These are phyloP conservation scores for Picus viridis DNA, from an alignment of 2,797 vertebrate species.

Conservation along the genomic window DNA sequence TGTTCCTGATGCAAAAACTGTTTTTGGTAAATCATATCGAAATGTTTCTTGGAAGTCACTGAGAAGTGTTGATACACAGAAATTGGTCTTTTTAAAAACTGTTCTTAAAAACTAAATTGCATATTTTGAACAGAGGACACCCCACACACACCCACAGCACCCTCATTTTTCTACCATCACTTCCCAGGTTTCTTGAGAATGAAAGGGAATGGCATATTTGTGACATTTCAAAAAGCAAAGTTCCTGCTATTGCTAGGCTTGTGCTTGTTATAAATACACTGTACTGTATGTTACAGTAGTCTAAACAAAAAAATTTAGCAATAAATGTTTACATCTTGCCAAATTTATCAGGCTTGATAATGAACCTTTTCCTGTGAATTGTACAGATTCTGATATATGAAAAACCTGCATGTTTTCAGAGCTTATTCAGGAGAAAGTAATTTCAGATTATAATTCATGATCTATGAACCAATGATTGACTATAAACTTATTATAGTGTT, in stretches of 20 bases:
- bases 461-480: constrained; percentile 3
- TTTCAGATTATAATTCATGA: constrained; percentile 28
- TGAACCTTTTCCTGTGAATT: not conserved
- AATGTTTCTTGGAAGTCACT: constrained; percentile 79
- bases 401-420: not conserved
- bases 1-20: constrained; percentile 75
- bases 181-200: constrained; percentile 69
- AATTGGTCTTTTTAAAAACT: constrained; percentile 78
- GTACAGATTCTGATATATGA: not conserved
- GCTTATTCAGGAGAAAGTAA: not conserved
- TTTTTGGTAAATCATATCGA: constrained; percentile 83
- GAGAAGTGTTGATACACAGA: constrained; percentile 80
- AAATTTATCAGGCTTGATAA: constrained; percentile 53
- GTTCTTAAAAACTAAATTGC: constrained; percentile 74
- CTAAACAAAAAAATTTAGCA: constrained; percentile 26
- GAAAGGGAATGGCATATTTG: constrained; percentile 54
- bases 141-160: not conserved
- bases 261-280: constrained; percentile 17
- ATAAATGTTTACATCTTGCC: constrained; percentile 3
- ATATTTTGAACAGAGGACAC: constrained; percentile 52
- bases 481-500: not conserved
- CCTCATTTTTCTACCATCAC: constrained; percentile 44
- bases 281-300: constrained; percentile 25
- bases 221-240: constrained; percentile 18
- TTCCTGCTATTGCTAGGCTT: constrained; percentile 18